Base-by-base conservation (phyloP, 2,797 vertebrate genomes). In the Centroberyx gerrardi region DNA sequence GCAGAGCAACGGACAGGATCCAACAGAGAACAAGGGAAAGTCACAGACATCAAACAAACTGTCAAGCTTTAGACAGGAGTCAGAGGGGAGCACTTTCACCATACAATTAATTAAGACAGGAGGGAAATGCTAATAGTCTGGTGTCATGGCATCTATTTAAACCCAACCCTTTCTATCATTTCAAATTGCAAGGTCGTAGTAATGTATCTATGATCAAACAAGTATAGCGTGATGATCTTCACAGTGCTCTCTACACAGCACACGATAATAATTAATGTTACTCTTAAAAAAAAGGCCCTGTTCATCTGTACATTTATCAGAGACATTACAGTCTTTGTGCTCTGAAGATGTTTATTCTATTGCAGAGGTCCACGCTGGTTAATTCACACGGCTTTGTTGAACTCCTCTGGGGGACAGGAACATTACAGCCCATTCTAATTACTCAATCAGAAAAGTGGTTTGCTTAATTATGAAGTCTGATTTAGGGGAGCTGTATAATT, bases 41-140 rank as follows among this genome's bases (percentile, higher is more conserved):
- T 88, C 87, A 90, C 63, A 85, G 58, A 87, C 86, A 91, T 90
- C 90, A 89, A 88, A 84, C 79, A 84, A 85, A 85, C 78, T 88
- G 83, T 84, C 85, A 89, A 58, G 68, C 81, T 73, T 74, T 59
- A 82, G 72, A 87, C 84, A 68, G 67, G 73, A 75, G 71, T 81
- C 59, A 42, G 76, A 74, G 69, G 77, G 66, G 65, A 84, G 74
- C 62, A 55, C 29, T 78, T 83, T 83, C 59, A 82, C 71, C 36
- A 33, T 40, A 62, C 80, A 72, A 79, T 90, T 87, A 88, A 91
- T 90, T 85, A 90, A 76, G 68, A 72, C 67, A 58, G 56, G 44
- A 44, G 71, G 68, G 68, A 75, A 79, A 85, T 65, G 76, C 61
- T 86, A 80, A 87, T 75, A 76, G 80, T 62, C 64, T 74, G 65